Base-by-base conservation (phyloP, 2,797 vertebrate genomes). In the Rhyacichthys aspro region DNA sequence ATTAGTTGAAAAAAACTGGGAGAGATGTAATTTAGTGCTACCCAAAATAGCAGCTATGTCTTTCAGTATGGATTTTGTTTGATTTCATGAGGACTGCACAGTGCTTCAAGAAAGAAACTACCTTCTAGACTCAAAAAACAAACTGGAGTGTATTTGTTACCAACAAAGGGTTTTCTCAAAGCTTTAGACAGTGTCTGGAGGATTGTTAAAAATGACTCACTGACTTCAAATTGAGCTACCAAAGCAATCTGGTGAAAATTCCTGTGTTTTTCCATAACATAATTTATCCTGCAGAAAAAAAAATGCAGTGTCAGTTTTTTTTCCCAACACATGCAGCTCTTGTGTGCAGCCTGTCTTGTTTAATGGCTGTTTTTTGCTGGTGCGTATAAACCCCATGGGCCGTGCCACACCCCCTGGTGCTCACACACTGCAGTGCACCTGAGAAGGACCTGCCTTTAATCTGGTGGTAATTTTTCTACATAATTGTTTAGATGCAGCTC, bases 381-480 rank as follows among this genome's bases (percentile, higher is more conserved):
- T 18, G 44, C 42, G 28, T 34, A 57, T 43, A 74, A 68, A 71
- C 58, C 23, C 45, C 34, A 11, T 50, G 11, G 1, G 9, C 10
- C 3, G 16, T 41, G 17, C 15, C 59, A 50, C 59, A 60, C 37
- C 3, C 14, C 15, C 67, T 54, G 59, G 48, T 61, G 23, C 54
- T 42, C 62, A 59, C 55, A 55, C 11, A 34, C 17, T 58, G 36
- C 48, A 32, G 57, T 43, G 44, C 50, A 70, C 63, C 61, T 61
- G 57, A 79, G 44, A 62, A 72, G 45, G 61, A 62, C 58, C 60
- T 68, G 59, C 60, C 18, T 76, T 62, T 72, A 78, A 69, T 78
- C 73, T 63, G 23, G 5, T 1, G 8, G 42, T 67, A 55, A 70
- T 81, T 63, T 81, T 59, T 74, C 11, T 3, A 36, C 54, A 55